Conservation (phyloP, 2,113 vertebrate species). For the Dolichallabes microphthalmus region DNA sequence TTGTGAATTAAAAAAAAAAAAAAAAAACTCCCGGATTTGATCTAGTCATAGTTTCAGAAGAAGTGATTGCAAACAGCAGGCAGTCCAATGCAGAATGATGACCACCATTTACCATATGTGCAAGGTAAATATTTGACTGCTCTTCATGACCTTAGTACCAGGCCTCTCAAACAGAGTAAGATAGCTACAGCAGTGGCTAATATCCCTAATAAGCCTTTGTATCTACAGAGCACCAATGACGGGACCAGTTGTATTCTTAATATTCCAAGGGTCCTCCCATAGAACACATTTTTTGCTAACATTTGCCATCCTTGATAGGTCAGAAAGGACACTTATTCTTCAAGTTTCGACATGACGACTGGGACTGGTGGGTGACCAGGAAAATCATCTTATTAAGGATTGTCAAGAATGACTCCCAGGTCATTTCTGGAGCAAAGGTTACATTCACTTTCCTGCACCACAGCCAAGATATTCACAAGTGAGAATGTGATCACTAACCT, state of each 20-base stretch:
- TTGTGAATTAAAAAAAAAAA: neutral
- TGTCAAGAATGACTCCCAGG: neutral
- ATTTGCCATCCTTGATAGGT: neutral
- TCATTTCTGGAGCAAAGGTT: neutral
- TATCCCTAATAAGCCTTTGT: neutral
- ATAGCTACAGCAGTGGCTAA: neutral
- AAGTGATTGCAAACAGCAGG: neutral
- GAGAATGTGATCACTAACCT: neutral
- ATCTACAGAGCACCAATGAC: neutral
- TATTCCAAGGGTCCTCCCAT: neutral
- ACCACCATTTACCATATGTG: constrained; percentile 16
- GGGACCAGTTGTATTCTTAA: neutral
- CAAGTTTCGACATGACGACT: neutral
- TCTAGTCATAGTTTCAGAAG: constrained; percentile 21
- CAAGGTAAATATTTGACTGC: neutral
- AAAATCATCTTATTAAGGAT: neutral
- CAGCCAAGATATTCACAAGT: neutral
- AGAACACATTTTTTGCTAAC: neutral
- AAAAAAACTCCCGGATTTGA: neutral
- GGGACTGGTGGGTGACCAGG: neutral
- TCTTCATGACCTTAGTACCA: constrained; percentile 7
- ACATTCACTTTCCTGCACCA: neutral
- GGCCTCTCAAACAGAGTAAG: neutral
- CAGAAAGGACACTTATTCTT: neutral
- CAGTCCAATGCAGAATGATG: constrained; percentile 16